phyloP scores from a whole-genome alignment of 2,888 invertebrate species.

The Cephus nigrinus region DNA sequence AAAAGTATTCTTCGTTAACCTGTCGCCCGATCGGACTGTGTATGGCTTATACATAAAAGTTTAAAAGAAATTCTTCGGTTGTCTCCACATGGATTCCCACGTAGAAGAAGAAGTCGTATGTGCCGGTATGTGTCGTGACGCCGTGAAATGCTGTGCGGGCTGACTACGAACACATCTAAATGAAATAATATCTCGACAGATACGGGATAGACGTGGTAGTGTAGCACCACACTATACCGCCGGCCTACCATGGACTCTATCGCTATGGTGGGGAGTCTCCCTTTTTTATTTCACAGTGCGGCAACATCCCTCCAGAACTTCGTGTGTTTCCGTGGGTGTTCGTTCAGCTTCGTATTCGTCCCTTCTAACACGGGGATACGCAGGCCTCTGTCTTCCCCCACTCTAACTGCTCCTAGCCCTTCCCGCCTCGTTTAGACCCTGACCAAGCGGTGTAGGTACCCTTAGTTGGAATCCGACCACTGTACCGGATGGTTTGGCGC shows the following conservation, averaged over 20 bases:
- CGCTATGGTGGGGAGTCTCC: conserved; percentile 20
- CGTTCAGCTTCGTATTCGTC: conserved; percentile 7
- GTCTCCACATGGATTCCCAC: not conserved
- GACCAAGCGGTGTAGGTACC: conserved; percentile 15
- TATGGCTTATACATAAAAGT: not conserved
- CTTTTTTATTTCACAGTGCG: conserved; percentile 23
- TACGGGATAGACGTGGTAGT: not conserved
- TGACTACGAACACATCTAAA: not conserved
- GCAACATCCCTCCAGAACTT: conserved; percentile 34
- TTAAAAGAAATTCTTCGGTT: not conserved
- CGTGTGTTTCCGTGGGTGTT: conserved; percentile 25
- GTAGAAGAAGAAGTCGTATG: not conserved
- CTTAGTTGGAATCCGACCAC: conserved; percentile 36
- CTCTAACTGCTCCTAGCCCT: not conserved
- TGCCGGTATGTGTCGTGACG: not conserved
- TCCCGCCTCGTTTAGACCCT: not conserved
- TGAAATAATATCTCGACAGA: not conserved
- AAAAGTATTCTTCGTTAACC: not conserved
- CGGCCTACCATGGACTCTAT: not conserved
- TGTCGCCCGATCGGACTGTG: not conserved
- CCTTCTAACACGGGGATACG: not conserved
- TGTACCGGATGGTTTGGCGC: conserved; percentile 25
- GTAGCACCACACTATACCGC: not conserved
- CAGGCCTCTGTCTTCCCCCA: not conserved
- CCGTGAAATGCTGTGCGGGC: not conserved